Conservation (phyloP, 2,888 invertebrate species). For the Euproctis similis region DNA sequence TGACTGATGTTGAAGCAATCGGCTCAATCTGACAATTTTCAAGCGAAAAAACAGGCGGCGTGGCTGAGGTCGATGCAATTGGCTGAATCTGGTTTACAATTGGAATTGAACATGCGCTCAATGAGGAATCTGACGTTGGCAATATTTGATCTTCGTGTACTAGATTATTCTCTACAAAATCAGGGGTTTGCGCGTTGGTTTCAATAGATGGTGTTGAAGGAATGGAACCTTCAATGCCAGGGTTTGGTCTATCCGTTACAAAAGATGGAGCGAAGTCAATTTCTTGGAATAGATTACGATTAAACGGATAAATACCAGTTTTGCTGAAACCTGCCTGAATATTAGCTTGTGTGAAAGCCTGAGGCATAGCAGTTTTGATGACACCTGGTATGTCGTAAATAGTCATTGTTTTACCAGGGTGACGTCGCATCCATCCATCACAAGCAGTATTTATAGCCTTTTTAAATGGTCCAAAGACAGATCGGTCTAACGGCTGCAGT, state of each 20-base stretch:
- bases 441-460: neutral
- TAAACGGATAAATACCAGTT: neutral
- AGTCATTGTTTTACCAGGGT: slow-evolving; percentile 4
- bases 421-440: slow-evolving; percentile 1
- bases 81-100: neutral
- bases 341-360: slow-evolving; percentile 3
- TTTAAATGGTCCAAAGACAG: slow-evolving; percentile 5
- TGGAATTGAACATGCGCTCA: slow-evolving; percentile 1
- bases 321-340: neutral
- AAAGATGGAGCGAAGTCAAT: neutral
- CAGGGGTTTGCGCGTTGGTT: neutral
- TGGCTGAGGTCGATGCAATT: neutral
- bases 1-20: no score
- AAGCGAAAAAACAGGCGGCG: no score
- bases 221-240: neutral
- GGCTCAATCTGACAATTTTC: no score
- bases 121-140: slow-evolving; percentile 1
- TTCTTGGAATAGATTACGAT: neutral
- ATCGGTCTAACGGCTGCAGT: slow-evolving; percentile 11
- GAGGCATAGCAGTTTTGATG: no score
- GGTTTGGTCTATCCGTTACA: slow-evolving; percentile 1
- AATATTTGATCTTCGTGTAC: neutral
- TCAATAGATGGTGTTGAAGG: neutral
- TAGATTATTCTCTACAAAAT: neutral
- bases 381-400: slow-evolving; percentile 11